phyloP scores from a whole-genome alignment of 2,888 invertebrate genomes.

The Lasioglossum leucozonium region DNA sequence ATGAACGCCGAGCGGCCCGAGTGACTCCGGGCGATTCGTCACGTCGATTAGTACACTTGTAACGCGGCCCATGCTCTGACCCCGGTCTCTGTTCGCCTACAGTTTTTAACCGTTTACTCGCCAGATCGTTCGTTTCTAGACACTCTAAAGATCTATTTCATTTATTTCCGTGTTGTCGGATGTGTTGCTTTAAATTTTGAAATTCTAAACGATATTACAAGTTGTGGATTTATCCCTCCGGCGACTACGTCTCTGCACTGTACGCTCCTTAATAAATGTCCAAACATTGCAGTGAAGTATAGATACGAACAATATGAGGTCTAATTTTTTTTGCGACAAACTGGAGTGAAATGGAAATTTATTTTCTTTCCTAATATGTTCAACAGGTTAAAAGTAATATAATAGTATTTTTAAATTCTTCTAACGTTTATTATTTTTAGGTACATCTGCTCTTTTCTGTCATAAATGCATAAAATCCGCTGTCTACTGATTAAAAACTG shows the following conservation, averaged over 20 bases:
- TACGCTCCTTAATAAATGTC: background rate
- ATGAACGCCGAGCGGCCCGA: slow-evolving; percentile 38
- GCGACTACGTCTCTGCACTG: background rate
- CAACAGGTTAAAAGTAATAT: too few species aligned
- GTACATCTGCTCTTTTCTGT: too few species aligned
- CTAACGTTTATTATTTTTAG: too few species aligned
- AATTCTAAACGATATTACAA: background rate
- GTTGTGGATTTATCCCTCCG: background rate
- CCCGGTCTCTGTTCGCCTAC: background rate
- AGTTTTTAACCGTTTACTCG: background rate
- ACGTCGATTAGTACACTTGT: slow-evolving; percentile 61
- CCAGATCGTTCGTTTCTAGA: background rate
- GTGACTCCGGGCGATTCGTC: slow-evolving; percentile 56
- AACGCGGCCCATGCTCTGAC: slow-evolving; percentile 38
- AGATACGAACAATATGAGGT: too few species aligned
- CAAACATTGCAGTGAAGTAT: too few species aligned
- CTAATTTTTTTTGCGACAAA: too few species aligned
- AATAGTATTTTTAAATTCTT: too few species aligned
- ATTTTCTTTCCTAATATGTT: too few species aligned
- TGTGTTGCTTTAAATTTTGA: background rate
- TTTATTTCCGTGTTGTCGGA: background rate
- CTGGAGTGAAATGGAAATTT: too few species aligned
- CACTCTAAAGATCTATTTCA: background rate
- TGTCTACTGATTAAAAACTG: too few species aligned
- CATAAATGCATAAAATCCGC: too few species aligned